Conservation (phyloP, 2,113 vertebrate genomes). For the Grus americana region DNA sequence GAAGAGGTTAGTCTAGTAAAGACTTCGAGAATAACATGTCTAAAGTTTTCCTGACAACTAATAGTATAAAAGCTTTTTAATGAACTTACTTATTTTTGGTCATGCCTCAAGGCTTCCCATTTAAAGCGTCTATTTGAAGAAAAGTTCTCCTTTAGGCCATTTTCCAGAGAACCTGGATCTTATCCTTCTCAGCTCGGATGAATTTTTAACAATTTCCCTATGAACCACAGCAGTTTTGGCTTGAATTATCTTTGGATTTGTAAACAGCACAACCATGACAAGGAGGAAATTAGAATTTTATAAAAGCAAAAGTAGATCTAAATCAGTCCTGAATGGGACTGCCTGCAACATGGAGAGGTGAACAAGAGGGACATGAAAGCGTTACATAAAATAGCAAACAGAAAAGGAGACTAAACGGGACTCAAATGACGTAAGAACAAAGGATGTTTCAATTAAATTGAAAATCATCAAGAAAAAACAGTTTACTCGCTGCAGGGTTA, state of each 20-base stretch:
- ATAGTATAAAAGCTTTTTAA: neutral
- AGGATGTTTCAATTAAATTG: neutral
- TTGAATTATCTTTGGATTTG: conserved; percentile 46
- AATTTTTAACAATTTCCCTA: conserved; percentile 46
- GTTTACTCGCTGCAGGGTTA: neutral
- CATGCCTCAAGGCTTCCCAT: neutral
- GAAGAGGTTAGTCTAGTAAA: neutral
- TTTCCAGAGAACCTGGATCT: neutral
- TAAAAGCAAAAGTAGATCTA: conserved; percentile 33
- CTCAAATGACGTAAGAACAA: neutral
- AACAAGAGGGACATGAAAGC: neutral
- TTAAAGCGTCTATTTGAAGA: neutral
- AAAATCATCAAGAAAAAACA: neutral
- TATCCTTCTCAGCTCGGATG: neutral
- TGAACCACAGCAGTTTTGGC: neutral
- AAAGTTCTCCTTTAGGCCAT: neutral
- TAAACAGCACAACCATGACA: conserved; percentile 39
- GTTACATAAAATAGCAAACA: neutral
- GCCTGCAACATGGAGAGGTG: neutral
- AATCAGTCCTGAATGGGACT: conserved; percentile 12
- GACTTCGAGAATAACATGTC: neutral
- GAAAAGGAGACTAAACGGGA: neutral
- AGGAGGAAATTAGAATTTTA: conserved; percentile 56
- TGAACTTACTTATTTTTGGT: conserved; percentile 5
- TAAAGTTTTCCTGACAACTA: neutral